phyloP scores from a whole-genome alignment of 92 coral and sea anemone species.

The Virgularia gustaviana region DNA sequence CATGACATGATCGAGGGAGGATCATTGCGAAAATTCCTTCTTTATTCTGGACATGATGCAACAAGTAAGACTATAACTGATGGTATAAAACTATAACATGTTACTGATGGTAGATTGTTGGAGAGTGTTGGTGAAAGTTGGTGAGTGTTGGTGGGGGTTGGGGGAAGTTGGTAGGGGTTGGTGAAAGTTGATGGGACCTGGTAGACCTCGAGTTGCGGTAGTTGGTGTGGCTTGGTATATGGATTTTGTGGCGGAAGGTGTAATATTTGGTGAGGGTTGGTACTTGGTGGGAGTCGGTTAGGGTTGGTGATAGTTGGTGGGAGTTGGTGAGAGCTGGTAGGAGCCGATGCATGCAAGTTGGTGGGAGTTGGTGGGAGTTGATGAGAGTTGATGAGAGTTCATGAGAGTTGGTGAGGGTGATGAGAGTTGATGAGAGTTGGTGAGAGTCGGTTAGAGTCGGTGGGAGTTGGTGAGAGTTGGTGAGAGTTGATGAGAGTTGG shows the following conservation, averaged over 20 bases:
- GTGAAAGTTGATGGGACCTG: too few species aligned
- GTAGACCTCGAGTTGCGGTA: too few species aligned
- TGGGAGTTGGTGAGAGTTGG: too few species aligned
- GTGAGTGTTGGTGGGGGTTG: neutral
- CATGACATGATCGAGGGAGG: slow-evolving; percentile 56
- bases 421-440: neutral
- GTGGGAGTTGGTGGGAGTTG: neutral
- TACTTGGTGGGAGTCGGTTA: neutral
- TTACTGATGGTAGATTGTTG: neutral
- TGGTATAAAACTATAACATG: too few species aligned
- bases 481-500: neutral
- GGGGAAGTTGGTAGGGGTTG: too few species aligned
- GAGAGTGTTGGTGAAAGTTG: neutral
- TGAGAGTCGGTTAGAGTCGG: neutral
- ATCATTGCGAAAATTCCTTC: slow-evolving; percentile 59
- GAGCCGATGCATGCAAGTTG: neutral
- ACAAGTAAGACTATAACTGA: slow-evolving; percentile 78
- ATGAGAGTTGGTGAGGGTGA: neutral
- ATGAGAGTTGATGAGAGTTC: neutral
- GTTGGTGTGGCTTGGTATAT: too few species aligned
- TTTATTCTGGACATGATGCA: slow-evolving; percentile 85
- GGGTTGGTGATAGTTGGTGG: neutral
- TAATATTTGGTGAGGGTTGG: neutral
- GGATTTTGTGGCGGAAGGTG: too few species aligned
- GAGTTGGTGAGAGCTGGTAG: too few species aligned